Conservation (phyloP, 2,797 vertebrate genomes). For the Sparidentex hasta region DNA sequence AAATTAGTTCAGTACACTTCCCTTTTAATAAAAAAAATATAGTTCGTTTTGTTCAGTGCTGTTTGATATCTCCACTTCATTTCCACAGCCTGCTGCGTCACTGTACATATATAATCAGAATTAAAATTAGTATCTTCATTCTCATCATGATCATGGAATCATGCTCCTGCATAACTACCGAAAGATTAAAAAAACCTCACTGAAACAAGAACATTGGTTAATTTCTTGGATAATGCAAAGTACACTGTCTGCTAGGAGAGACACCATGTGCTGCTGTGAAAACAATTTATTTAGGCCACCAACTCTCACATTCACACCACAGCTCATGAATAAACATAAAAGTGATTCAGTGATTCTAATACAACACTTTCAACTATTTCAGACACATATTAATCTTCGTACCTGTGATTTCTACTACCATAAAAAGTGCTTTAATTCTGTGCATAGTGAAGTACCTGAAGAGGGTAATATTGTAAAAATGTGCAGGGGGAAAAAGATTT, state of each 20-base stretch:
- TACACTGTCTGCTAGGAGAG: conserved; percentile 31
- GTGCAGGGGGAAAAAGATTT: neutral
- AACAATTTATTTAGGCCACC: conserved; percentile 41
- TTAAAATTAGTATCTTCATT: neutral
- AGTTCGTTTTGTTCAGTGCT: neutral
- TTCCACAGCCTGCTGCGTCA: neutral
- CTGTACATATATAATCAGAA: neutral
- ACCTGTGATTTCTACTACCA: neutral
- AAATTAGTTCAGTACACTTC: neutral
- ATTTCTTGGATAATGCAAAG: conserved; percentile 28
- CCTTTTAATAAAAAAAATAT: neutral
- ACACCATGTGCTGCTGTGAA: conserved; percentile 39
- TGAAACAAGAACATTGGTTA: conserved; percentile 57
- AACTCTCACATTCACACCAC: conserved; percentile 5
- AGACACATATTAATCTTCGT: neutral
- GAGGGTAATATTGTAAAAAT: neutral
- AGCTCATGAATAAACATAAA: conserved; percentile 49
- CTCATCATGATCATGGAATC: conserved; percentile 1
- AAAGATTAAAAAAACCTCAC: neutral
- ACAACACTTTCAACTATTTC: neutral
- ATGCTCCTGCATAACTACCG: conserved; percentile 25
- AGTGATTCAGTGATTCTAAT: conserved; percentile 24
- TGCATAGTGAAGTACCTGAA: neutral
- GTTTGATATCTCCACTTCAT: neutral
- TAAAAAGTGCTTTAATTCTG: neutral